A percentile compares a stretch with the other conserved stretches of the same genome.
Evolutionary conservation across 2,888 invertebrate species (phyloP).

Genomic region (Tenodera sinensis): DNA sequence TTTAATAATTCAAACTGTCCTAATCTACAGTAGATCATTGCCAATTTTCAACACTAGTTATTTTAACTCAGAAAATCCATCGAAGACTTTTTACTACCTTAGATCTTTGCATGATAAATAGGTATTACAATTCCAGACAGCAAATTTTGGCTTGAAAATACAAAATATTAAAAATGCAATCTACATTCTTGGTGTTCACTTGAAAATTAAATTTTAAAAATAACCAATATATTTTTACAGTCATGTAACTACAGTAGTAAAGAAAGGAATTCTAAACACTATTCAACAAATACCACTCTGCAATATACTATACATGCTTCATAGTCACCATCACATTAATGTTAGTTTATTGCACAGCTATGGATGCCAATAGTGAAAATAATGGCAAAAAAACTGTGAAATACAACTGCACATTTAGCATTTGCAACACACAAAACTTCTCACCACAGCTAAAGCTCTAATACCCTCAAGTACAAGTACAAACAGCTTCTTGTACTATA

Average conservation of each 20-base stretch:
- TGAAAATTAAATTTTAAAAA: neutral
- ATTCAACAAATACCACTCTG: neutral
- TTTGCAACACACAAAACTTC: slow-evolving; percentile 7
- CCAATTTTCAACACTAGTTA: neutral
- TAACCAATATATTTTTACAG: neutral
- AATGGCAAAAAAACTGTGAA: neutral
- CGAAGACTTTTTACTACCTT: neutral
- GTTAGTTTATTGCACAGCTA: neutral
- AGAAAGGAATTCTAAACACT: neutral
- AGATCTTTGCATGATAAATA: neutral
- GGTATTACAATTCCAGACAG: neutral
- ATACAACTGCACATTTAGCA: neutral
- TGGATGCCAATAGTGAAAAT: neutral
- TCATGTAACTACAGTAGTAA: neutral
- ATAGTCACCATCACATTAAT: neutral
- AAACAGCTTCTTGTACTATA: neutral
- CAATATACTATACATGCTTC: neutral
- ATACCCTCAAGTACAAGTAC: neutral
- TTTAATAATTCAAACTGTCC: neutral
- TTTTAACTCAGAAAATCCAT: neutral
- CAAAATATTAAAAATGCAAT: neutral
- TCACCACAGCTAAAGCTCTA: slow-evolving; percentile 11
- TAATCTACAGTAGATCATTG: neutral
- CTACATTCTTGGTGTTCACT: neutral
- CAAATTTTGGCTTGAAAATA: neutral